Evolutionary conservation across 2,888 invertebrate species (phyloP), one percentile per base, ranked within the genome.

Genomic region (Deroplatys truncata): DNA sequence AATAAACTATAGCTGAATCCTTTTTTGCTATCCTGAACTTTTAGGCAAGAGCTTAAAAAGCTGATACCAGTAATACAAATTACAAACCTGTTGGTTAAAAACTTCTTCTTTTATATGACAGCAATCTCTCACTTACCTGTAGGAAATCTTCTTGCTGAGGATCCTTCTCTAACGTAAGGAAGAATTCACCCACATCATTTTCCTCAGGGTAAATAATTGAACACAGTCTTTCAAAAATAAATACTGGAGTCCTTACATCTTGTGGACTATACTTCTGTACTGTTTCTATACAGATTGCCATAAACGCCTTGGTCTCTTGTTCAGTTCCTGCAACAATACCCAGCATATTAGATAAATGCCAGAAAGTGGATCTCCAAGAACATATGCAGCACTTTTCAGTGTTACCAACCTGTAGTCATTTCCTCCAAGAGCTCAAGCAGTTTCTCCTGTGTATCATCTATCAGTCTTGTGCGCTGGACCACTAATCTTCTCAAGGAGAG

Each of bases 111-210:
- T 31, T 31, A 31, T 31, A 31, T 31, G 31, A 13, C 43, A 43
- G 7, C 35, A 43, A 0, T 43, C 10, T 10, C 13, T 43, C 13
- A 13, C 13, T 88, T 91, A 95, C 97, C 94, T 98, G 98, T 92
- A 99, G 95, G 94, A 99, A 99, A 94, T 99, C 99, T 94, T 99
- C 99, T 92, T 99, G 99, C 92, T 99, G 99, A 0, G 99, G 98
- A 94, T 99, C 99, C 93, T 99, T 99, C 93, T 99, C 99, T 9
- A 99, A 94, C 0, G 98, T 98, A 90, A 99, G 95, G 95, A 98
- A 98, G 94, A 99, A 99, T 93, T 99, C 99, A 0, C 98, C 98
- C 5, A 98, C 97, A 92, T 99, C 99, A 92, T 98, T 99, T 93
- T 99, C 99, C 93, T 99, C 99, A 0, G 98, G 99, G 93, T 98